Percentiles rank a stretch among this genome's conserved stretches.
Conservation (phyloP, 2,888 invertebrate species). For the Fabriciana adippe region DNA sequence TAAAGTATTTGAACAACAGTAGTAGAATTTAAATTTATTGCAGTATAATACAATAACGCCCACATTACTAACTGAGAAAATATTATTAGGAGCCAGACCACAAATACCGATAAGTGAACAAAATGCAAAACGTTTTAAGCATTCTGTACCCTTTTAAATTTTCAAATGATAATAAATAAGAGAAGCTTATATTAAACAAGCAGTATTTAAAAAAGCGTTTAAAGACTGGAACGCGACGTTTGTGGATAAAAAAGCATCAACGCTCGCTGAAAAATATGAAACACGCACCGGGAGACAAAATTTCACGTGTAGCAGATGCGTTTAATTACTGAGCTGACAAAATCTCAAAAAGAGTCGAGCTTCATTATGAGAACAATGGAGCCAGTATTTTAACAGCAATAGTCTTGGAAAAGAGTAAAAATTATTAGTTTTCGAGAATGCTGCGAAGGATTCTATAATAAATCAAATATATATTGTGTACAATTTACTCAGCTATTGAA, state of each 20-base stretch:
- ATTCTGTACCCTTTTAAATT: conserved; percentile 8
- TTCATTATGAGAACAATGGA: conserved; percentile 67
- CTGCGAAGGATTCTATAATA: neutral
- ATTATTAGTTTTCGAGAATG: neutral
- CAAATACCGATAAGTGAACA: conserved; percentile 8
- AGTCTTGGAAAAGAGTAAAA: conserved; percentile 38
- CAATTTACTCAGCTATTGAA: too few species aligned
- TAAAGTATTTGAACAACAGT: conserved; percentile 21
- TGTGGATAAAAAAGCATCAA: conserved; percentile 24
- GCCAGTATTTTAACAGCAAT: conserved; percentile 56
- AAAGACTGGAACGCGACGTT: conserved; percentile 22
- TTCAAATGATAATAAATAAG: conserved; percentile 10
- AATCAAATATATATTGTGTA: too few species aligned
- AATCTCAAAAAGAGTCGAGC: conserved; percentile 70
- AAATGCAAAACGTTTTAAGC: conserved; percentile 13
- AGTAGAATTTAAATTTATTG: conserved; percentile 33
- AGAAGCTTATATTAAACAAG: neutral
- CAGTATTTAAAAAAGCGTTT: conserved; percentile 6
- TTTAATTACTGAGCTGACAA: conserved; percentile 77
- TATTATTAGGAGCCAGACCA: conserved; percentile 9
- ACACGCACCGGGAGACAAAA: conserved; percentile 56
- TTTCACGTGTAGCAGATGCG: conserved; percentile 75
- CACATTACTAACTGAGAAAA: conserved; percentile 37
- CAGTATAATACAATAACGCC: conserved; percentile 54
- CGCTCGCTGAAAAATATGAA: conserved; percentile 34